Evolutionary conservation across 2,797 vertebrate species (phyloP), one percentile per base, ranked within the genome.

Genomic region (Amniataba percoides): DNA sequence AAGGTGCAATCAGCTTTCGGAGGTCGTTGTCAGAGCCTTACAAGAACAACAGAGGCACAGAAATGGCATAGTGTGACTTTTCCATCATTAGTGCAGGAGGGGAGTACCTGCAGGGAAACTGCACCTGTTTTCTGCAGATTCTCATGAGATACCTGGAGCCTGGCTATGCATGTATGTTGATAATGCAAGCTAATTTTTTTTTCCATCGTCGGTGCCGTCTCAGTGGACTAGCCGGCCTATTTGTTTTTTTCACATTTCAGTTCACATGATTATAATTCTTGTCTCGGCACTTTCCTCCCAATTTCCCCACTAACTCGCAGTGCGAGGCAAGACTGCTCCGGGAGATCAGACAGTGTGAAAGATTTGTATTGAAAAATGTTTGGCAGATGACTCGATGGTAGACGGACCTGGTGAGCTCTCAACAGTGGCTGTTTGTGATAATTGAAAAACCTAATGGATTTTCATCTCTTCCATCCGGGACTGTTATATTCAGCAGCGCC

Each of bases 371-470:
- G 46, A 73, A 71, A 77, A 77, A 69, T 45, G 23, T 73, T 55
- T 66, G 21, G 43, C 74, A 23, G 42, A 21, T 45, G 49, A 19
- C n/a, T 42, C 65, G 25, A 69, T 49, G 48, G 21, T 34, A 45
- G 71, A 64, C 39, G 69, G 65, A 86, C 60, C 67, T 11, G 14
- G 58, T 67, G 80, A 88, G 78, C 81, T 64, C 71, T 78, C 36
- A 79, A 69, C 71, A 42, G 36, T 74, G 64, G 12, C 81, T 81
- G 59, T 81, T 73, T 66, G 59, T 82, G 39, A 75, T 87, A 69
- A 85, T 86, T 82, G 77, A 80, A 88, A 83, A 84, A 76, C 5
- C 5, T 71, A 78, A 89, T 81, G 51, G 77, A 74, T 88, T 85
- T 87, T 74, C 15, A 74, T 86, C 76, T 67, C 25, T 43, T 73